These are phyloP conservation scores for Xenus cinereus DNA, from an alignment of 2,113 vertebrate species.

Conservation along the genomic window DNA sequence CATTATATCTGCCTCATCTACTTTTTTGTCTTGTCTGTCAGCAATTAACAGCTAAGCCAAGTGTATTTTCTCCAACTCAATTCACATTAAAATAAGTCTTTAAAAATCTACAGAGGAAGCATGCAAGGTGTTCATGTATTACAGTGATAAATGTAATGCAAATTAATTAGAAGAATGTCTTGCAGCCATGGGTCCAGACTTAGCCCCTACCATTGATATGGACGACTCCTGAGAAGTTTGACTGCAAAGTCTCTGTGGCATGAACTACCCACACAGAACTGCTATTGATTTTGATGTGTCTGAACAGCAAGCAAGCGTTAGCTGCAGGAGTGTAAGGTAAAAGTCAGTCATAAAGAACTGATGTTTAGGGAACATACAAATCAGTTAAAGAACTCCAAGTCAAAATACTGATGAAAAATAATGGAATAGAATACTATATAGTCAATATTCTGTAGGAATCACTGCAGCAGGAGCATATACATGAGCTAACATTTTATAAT, in stretches of 20 bases:
- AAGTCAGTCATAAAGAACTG: background rate
- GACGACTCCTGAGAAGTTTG: background rate
- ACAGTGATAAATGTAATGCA: background rate
- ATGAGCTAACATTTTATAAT: slow-evolving; percentile 1
- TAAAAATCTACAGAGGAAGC: background rate
- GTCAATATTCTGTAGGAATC: background rate
- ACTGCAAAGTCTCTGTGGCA: background rate
- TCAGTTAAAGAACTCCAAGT: background rate
- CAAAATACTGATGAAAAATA: background rate
- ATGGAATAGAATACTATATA: background rate
- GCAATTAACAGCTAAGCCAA: slow-evolving; percentile 23
- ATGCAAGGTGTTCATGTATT: background rate
- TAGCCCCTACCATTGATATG: background rate
- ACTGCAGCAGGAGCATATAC: rapidly evolving
- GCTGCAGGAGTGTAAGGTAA: background rate
- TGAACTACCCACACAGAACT: background rate
- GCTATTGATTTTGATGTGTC: background rate
- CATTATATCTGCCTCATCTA: slow-evolving; percentile 20
- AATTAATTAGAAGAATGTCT: background rate
- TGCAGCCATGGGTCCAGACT: background rate
- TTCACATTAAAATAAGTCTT: background rate
- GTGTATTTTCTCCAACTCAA: background rate
- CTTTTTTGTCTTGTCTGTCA: slow-evolving; percentile 37
- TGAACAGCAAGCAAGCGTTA: background rate
- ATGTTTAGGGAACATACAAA: background rate